These are phyloP conservation scores for Eulemur macaco DNA, from an alignment of 2,113 vertebrate species.

Conservation along the genomic window DNA sequence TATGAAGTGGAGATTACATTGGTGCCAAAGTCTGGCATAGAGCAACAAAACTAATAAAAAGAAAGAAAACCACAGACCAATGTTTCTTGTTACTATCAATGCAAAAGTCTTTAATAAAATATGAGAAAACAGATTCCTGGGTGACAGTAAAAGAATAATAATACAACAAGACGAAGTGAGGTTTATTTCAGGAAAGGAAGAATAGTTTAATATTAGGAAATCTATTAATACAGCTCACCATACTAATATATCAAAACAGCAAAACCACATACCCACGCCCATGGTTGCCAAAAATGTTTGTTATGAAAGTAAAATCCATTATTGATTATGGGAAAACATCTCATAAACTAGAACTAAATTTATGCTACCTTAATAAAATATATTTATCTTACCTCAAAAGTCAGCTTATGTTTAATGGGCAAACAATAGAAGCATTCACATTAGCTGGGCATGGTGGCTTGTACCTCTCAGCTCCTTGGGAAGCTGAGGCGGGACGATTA, in stretches of 20 bases:
- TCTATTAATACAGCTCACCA: neutral
- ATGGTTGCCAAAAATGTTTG: neutral
- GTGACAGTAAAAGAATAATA: neutral
- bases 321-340: neutral
- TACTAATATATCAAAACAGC: neutral
- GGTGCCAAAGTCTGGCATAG: neutral
- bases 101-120: slow-evolving; percentile 13
- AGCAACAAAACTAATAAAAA: neutral
- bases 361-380: neutral
- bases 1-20: neutral
- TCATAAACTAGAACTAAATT: neutral
- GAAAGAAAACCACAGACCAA: neutral
- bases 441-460: neutral
- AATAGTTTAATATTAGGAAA: neutral
- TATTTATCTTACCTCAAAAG: neutral
- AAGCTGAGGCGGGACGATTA: too few species aligned
- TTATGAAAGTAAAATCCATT: neutral
- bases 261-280: neutral
- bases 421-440: neutral
- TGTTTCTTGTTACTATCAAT: neutral
- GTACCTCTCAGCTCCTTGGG: too few species aligned
- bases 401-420: neutral
- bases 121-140: neutral
- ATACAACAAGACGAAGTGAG: neutral
- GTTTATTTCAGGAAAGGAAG: neutral